Base-by-base conservation (phyloP, 1,140 invertebrate genomes). In the Notospermus geniculatus region DNA sequence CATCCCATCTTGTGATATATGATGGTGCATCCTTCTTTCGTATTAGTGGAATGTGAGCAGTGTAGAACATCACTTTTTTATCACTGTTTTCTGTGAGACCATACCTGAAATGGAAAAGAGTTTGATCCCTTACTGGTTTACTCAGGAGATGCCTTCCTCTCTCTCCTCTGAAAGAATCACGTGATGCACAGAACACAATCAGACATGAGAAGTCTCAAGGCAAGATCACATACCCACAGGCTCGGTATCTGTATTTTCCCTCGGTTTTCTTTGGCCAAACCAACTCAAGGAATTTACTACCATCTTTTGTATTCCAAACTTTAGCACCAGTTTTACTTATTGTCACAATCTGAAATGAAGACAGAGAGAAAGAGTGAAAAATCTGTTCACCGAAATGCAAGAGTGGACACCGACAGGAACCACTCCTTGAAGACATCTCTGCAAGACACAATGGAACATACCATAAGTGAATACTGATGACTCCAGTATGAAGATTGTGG, bases 301-400 rank as follows among this genome's bases (percentile, higher is more conserved):
- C 87, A 69, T 81, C 85, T 36, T 75, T 78, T 7, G 88, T 81
- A 67, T 88, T 86, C 93, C 94, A 97, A 2, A 96, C 78, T 63
- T 87, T 82, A 1, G 88, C 90, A 71, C 88, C 85, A 5, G 90
- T 90, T 83, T 97, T 94, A 80, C 95, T 92, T 57, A 96, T 88
- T 70, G 90, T 93, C 30, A 90, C 89, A 50, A 97, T 74, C 74
- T 87, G 70, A 32, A 75, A 73, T 28, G 32, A 62, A 41, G 52
- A 45, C 45, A 46, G 41, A 59, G 58, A 53, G n/a, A n/a, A n/a
- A n/a, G n/a, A n/a, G n/a, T n/a, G n/a, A n/a, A n/a, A n/a, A n/a
- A n/a, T n/a, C n/a, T n/a, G n/a, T n/a, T n/a, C n/a, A n/a, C n/a
- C n/a, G n/a, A n/a, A n/a, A n/a, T n/a, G n/a, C n/a, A n/a, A n/a